Evolutionary conservation across 92 coral and sea anemone genomes (phyloP).

Genomic region (Epizoanthus scotinus): DNA sequence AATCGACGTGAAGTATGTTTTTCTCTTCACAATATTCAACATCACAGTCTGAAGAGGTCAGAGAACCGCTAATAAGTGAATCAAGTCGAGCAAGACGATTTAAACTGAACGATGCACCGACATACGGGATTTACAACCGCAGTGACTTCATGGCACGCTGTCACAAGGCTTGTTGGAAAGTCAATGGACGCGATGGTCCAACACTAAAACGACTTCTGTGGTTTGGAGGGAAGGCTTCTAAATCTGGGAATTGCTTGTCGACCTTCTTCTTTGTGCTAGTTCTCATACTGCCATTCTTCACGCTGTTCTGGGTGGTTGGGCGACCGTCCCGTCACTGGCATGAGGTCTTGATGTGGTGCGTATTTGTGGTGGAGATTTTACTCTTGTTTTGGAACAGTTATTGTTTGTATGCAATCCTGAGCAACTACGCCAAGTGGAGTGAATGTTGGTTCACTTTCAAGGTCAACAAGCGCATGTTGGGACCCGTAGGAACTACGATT

Average conservation of each 20-base stretch:
- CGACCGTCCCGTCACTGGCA: conserved; percentile 29
- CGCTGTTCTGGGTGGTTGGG: conserved; percentile 13
- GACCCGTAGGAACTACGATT: conserved; percentile 29
- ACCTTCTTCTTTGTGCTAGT: conserved; percentile 25
- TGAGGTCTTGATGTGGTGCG: conserved; percentile 39
- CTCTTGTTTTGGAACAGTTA: conserved; percentile 31
- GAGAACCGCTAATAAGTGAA: conserved; percentile 12
- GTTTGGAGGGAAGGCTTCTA: conserved; percentile 40
- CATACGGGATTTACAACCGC: conserved; percentile 38
- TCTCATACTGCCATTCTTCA: conserved; percentile 16
- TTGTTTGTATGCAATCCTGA: conserved; percentile 24
- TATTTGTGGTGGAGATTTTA: conserved; percentile 18
- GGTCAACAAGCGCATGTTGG: conserved; percentile 32
- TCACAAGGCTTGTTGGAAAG: conserved; percentile 25
- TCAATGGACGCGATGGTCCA: conserved; percentile 30
- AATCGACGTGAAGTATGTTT: conserved; percentile 16
- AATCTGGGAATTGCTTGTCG: conserved; percentile 30
- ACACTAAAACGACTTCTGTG: conserved; percentile 31
- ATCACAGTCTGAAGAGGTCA: conserved; percentile 30
- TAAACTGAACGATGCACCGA: conserved; percentile 33
- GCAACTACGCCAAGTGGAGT: conserved; percentile 32
- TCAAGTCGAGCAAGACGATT: conserved; percentile 28
- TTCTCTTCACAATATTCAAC: conserved; percentile 40
- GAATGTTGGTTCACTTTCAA: conserved; percentile 36
- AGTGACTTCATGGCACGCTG: conserved; percentile 43